phyloP scores from a whole-genome alignment of 2,797 vertebrate genomes.

The Poeciliopsis gracilis region DNA sequence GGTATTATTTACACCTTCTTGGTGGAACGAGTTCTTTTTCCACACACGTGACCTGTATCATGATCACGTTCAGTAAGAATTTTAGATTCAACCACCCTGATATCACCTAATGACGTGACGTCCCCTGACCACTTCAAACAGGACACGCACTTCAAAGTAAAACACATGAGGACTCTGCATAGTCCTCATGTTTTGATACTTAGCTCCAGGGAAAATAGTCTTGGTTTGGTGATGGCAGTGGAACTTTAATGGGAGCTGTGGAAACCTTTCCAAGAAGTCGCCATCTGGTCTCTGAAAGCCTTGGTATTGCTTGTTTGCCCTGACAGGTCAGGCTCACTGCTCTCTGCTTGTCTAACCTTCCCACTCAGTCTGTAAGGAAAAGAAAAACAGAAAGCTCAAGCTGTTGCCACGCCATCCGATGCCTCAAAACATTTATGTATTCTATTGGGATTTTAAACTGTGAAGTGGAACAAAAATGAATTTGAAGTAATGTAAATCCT shows the following conservation, averaged over 20 bases:
- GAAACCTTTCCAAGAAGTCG: background rate
- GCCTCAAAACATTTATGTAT: background rate
- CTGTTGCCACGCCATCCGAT: background rate
- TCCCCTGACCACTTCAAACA: background rate
- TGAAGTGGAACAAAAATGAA: background rate
- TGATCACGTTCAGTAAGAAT: background rate
- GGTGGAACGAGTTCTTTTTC: background rate
- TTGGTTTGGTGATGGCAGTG: background rate
- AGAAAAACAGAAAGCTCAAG: background rate
- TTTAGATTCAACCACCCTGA: background rate
- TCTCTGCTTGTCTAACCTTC: constrained; percentile 27
- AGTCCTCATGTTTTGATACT: background rate
- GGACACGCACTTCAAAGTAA: background rate
- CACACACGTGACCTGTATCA: background rate
- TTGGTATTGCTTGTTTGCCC: constrained; percentile 27
- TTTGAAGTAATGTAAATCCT: background rate
- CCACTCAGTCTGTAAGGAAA: background rate
- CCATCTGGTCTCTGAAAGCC: constrained; percentile 17
- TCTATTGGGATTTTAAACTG: background rate
- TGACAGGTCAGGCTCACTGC: constrained; percentile 40
- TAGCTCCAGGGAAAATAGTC: background rate
- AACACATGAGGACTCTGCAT: background rate
- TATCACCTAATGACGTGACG: background rate
- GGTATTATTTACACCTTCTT: background rate
- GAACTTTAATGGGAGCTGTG: background rate